Percentiles rank a stretch among this genome's conserved stretches.
These are phyloP conservation scores for Laupala kohalensis DNA, from an alignment of 1,140 invertebrate species.

Conservation along the genomic window DNA sequence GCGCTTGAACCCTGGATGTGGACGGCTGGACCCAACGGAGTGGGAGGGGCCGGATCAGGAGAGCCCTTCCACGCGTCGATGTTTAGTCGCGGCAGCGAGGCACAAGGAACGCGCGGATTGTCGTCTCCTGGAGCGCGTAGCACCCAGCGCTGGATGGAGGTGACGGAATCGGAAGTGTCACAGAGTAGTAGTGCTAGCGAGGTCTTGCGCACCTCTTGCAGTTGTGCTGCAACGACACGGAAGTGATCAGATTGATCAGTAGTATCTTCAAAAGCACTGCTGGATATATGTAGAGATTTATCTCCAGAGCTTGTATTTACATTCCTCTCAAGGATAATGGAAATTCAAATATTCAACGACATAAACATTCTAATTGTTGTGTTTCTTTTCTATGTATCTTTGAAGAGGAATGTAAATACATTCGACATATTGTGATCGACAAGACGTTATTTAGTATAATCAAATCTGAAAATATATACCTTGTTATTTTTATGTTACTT, in stretches of 20 bases:
- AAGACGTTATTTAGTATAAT: too few species aligned
- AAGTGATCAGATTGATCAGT: neutral
- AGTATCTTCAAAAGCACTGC: too few species aligned
- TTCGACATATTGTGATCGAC: too few species aligned
- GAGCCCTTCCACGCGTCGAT: conserved; percentile 45
- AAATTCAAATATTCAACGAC: neutral
- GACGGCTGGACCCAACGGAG: neutral
- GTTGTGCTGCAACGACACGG: conserved; percentile 48
- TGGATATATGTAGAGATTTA: neutral
- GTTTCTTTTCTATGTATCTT: neutral
- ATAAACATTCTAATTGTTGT: neutral
- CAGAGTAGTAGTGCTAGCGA: conserved; percentile 77
- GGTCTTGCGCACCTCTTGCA: conserved; percentile 71
- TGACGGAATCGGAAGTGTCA: conserved; percentile 67
- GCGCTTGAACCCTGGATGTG: neutral
- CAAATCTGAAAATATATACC: too few species aligned
- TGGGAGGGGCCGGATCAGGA: neutral
- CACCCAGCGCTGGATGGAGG: conserved; percentile 57
- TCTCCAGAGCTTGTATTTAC: neutral
- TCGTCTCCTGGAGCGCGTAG: conserved; percentile 46
- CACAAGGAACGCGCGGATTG: conserved; percentile 50
- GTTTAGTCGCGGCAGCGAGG: conserved; percentile 36
- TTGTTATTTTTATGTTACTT: too few species aligned
- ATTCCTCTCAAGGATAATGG: neutral
- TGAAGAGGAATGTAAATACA: too few species aligned